Percentiles rank a stretch among this genome's conserved stretches.
These are phyloP conservation scores for Nomada ruficornis DNA, from an alignment of 2,888 invertebrate genomes.

Conservation along the genomic window DNA sequence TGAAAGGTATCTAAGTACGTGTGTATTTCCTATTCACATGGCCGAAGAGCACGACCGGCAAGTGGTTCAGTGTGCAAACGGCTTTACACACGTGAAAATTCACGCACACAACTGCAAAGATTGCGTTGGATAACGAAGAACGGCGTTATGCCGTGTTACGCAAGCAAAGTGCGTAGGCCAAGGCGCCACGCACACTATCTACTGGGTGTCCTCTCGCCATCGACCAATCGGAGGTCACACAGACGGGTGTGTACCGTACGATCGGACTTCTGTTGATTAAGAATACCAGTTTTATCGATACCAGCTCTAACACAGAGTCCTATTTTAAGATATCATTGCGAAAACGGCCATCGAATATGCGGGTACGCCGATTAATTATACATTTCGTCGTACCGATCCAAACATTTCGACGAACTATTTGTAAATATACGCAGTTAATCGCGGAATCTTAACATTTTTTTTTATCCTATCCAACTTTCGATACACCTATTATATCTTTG, in stretches of 20 bases:
- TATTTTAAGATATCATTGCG: slow-evolving; percentile 31
- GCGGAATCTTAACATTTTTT: too few relatives aligned
- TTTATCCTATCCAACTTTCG: too few relatives aligned
- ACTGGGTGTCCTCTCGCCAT: slow-evolving; percentile 50
- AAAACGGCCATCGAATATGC: slow-evolving; percentile 6
- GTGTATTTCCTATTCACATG: background rate
- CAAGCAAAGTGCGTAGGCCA: slow-evolving; percentile 72
- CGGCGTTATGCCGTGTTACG: slow-evolving; percentile 56
- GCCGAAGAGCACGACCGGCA: background rate
- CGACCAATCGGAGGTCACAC: slow-evolving; percentile 14
- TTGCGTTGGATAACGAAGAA: slow-evolving; percentile 57
- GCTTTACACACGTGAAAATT: slow-evolving; percentile 11
- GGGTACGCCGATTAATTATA: slow-evolving; percentile 11
- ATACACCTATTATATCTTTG: too few relatives aligned
- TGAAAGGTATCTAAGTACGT: too few relatives aligned
- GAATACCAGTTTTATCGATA: slow-evolving; percentile 37
- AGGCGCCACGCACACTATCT: slow-evolving; percentile 62
- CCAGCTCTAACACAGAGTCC: background rate
- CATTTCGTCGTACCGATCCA: background rate
- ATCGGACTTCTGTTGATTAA: slow-evolving; percentile 28
- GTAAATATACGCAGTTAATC: background rate
- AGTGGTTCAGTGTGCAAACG: background rate
- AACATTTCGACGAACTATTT: background rate
- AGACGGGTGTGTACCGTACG: slow-evolving; percentile 9
- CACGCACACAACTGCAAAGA: slow-evolving; percentile 8